Base-by-base conservation (phyloP, 2,113 vertebrate genomes). In the Atherinomorus stipes region DNA sequence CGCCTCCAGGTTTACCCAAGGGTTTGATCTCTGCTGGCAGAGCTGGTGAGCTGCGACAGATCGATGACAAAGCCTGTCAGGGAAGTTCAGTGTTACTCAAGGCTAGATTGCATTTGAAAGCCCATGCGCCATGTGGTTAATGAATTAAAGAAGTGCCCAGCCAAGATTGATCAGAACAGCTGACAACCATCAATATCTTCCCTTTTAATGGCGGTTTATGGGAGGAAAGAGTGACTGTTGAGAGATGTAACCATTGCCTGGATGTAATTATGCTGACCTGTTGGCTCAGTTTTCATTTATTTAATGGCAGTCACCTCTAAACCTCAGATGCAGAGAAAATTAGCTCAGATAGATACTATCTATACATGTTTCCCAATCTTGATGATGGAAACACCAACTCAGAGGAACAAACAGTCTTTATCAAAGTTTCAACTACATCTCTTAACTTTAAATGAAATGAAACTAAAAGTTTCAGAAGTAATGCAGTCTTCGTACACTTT, bases 11-110 rank as follows among this genome's bases (percentile, higher is more conserved):
- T 85, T 87, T 83, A 80, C 80, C 78, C 61, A 38, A 2, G n/a
- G 82, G 78, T 75, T 80, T 76, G 66, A 84, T 85, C 50, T 64
- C 22, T 52, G 71, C 53, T 61, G 81, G 76, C 81, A 50, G 64
- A 73, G 73, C 69, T 0, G 49, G 37, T 22, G 47, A 72, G 85
- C 80, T 78, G 73, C 58, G 23, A 68, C 85, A 85, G 86, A 88
- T 92, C 83, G 56, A 91, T 91, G 87, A 78, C 88, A 79, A 88
- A 83, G 60, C 50, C 83, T 83, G 89, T 91, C 84, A 81, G 67
- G 40, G 54, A 38, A 37, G 71, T 78, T 86, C 69, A 82, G 73
- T 71, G 81, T 88, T 89, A 78, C 77, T 80, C 65, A 74, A 74
- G 51, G 73, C 65, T 52, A 71, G 80, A 90, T 90, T 85, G 80